phyloP scores from a whole-genome alignment of 1,140 invertebrate species.

The Bombus huntii region DNA sequence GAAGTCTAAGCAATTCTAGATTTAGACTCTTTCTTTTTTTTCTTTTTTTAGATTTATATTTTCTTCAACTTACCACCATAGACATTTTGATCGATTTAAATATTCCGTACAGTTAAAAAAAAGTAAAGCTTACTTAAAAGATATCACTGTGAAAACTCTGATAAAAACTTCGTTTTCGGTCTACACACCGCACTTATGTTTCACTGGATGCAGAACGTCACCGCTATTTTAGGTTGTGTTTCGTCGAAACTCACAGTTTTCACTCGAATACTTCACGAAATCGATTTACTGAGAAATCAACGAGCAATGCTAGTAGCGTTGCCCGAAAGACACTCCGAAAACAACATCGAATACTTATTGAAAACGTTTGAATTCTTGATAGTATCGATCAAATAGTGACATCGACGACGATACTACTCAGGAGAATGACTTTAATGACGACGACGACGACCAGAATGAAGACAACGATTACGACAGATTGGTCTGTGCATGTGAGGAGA shows the following conservation, averaged over 20 bases:
- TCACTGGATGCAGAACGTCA: conserved; percentile 36
- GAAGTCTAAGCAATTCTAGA: no score
- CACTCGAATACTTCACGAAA: not conserved
- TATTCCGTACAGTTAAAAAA: not conserved
- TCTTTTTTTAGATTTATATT: not conserved
- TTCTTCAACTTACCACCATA: conserved; percentile 32
- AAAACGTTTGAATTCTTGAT: not conserved
- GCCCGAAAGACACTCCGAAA: not conserved
- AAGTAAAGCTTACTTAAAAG: not conserved
- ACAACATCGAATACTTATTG: conserved; percentile 17
- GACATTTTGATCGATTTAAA: conserved; percentile 4
- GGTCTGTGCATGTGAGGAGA: conserved; percentile 57
- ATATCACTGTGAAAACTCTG: not conserved
- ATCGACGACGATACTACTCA: conserved; percentile 34
- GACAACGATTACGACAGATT: conserved; percentile 58
- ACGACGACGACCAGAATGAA: conserved; percentile 37
- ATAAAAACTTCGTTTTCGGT: not conserved
- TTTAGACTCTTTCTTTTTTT: no score
- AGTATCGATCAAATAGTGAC: conserved; percentile 32
- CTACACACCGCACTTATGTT: not conserved
- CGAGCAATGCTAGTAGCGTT: not conserved
- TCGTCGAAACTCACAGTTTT: conserved; percentile 23
- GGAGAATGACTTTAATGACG: conserved; percentile 44
- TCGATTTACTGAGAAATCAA: not conserved
- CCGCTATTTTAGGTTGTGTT: conserved; percentile 50